Conservation (phyloP, 2,888 invertebrate genomes). For the Acleris sparsana region DNA sequence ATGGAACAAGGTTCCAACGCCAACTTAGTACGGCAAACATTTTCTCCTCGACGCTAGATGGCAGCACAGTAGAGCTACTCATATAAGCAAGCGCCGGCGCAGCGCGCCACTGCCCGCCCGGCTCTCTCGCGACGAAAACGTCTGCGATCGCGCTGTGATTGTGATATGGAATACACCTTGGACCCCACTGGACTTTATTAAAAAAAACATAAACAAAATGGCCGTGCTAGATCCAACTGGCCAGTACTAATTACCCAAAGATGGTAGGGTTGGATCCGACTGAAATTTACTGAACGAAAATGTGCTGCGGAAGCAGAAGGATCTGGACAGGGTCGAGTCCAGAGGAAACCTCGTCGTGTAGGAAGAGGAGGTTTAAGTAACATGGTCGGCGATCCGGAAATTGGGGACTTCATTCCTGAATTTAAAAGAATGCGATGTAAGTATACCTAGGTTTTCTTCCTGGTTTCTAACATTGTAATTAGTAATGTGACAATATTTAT, state of each 20-base stretch:
- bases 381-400: constrained; percentile 28
- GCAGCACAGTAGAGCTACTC: constrained; percentile 57
- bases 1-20: no score
- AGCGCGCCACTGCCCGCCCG: constrained; percentile 59
- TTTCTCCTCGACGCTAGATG: constrained; percentile 63
- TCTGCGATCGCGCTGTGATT: constrained; percentile 49
- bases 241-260: constrained; percentile 55
- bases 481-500: neutral
- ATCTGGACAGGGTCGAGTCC: constrained; percentile 73
- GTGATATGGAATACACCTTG: constrained; percentile 70
- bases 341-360: constrained; percentile 77
- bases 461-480: no score
- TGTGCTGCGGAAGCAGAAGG: constrained; percentile 78
- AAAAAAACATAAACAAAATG: constrained; percentile 55
- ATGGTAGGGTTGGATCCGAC: constrained; percentile 78
- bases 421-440: constrained; percentile 31
- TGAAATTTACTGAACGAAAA: constrained; percentile 73
- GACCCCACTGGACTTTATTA: constrained; percentile 80
- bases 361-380: constrained; percentile 70
- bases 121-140: constrained; percentile 55
- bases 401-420: constrained; percentile 15
- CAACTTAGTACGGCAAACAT: no score
- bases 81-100: constrained; percentile 65
- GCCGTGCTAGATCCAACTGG: constrained; percentile 74
- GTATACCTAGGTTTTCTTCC: constrained; percentile 15